A percentile compares a stretch with the other conserved stretches of the same genome.
Evolutionary conservation across 1,140 invertebrate species (phyloP).

Genomic region (Neodiprion virginianus): DNA sequence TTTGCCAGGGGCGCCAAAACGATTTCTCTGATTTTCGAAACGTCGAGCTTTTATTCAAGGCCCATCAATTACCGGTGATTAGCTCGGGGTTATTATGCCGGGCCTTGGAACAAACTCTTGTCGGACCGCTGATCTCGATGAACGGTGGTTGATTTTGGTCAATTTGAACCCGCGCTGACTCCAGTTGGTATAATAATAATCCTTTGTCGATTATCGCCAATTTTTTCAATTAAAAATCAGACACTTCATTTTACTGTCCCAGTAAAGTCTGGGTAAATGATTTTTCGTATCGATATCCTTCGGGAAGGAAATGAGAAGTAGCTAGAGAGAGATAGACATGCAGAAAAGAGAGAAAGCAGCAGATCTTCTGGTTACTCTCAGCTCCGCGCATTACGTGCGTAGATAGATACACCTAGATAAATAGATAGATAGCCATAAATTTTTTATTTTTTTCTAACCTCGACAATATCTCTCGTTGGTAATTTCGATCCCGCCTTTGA

Average conservation of each 20-base stretch:
- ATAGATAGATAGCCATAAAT: neutral
- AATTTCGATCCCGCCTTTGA: neutral
- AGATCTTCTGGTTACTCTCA: neutral
- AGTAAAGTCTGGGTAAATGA: too few species aligned
- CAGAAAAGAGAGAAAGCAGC: neutral
- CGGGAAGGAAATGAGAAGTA: too few species aligned
- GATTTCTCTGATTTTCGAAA: constrained; percentile 21
- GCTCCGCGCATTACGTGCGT: too few species aligned
- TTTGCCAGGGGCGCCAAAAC: constrained; percentile 15
- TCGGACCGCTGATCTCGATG: too few species aligned
- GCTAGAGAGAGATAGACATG: neutral
- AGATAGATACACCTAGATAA: too few species aligned
- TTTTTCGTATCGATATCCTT: too few species aligned
- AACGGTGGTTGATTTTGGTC: too few species aligned
- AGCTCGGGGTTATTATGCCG: neutral
- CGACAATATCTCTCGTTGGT: neutral
- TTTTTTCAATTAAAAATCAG: neutral
- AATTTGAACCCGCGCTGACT: too few species aligned
- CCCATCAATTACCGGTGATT: constrained; percentile 9
- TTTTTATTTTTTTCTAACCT: too few species aligned
- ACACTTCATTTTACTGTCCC: neutral
- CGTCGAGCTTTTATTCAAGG: constrained; percentile 5
- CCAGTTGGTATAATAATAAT: too few species aligned
- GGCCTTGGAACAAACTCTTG: too few species aligned
- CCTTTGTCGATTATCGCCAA: neutral